Conservation (phyloP, 2,113 vertebrate genomes). For the Chascanopsetta lugubris region DNA sequence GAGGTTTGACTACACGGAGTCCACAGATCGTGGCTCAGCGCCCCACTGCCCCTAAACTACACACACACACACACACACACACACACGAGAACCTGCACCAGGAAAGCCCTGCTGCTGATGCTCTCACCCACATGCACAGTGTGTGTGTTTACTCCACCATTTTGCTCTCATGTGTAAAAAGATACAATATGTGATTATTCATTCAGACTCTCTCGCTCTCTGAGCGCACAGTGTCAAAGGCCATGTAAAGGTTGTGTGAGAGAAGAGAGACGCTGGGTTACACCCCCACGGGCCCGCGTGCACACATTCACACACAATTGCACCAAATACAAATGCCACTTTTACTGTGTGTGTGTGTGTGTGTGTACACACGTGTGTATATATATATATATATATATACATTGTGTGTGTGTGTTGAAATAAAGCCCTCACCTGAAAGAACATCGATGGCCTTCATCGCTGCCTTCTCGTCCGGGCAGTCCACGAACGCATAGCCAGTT, state of each 20-base stretch:
- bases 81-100: constrained; percentile 8
- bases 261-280: constrained; percentile 51
- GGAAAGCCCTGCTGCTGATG: constrained; percentile 2
- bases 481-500: constrained; percentile 98
- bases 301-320: constrained; percentile 37
- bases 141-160: constrained; percentile 37
- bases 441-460: constrained; percentile 98
- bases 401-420: too few species aligned
- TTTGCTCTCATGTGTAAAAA: constrained; percentile 36
- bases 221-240: constrained; percentile 65
- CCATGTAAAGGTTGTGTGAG: constrained; percentile 69
- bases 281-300: constrained; percentile 42
- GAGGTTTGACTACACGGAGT: constrained; percentile 47
- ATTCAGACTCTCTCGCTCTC: constrained; percentile 29
- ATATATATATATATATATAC: too few species aligned
- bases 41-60: constrained; percentile 35
- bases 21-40: constrained; percentile 39
- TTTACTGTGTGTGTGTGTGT: too few species aligned
- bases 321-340: constrained; percentile 8
- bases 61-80: constrained; percentile 15
- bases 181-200: constrained; percentile 21
- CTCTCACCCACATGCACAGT: constrained; percentile 1
- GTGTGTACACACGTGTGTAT: too few species aligned
- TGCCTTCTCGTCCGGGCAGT: constrained; percentile 96
- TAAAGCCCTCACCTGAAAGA: constrained; percentile 90